Evolutionary conservation across 2,888 invertebrate genomes (phyloP).

Genomic region (Aphrophora alni): DNA sequence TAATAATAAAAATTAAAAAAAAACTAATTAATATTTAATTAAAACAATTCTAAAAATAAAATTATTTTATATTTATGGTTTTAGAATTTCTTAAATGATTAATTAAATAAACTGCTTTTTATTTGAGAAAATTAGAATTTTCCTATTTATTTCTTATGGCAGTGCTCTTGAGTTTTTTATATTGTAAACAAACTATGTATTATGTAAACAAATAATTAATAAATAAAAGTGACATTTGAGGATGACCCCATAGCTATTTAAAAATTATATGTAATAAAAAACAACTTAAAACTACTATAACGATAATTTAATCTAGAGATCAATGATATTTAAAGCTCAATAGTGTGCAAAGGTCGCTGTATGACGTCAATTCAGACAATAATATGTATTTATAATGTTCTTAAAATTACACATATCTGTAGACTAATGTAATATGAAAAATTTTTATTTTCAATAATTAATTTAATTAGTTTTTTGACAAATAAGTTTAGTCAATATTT

Average conservation of each 20-base stretch:
- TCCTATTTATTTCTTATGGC: too few species aligned
- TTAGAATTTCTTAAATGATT: too few species aligned
- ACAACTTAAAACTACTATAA: not conserved
- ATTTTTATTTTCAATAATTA: not conserved
- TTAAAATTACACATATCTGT: not conserved
- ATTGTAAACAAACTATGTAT: not conserved
- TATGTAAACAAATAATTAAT: not conserved
- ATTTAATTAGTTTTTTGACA: not conserved
- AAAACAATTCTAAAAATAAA: too few species aligned
- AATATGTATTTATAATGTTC: not conserved
- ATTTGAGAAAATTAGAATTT: too few species aligned
- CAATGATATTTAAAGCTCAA: not conserved
- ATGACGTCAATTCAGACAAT: not conserved
- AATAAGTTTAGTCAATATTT: not conserved
- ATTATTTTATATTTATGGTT: too few species aligned
- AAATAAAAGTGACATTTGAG: not conserved
- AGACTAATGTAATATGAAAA: not conserved
- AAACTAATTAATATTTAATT: too few species aligned
- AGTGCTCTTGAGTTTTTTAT: too few species aligned
- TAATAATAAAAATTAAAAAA: too few species aligned
- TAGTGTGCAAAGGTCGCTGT: not conserved
- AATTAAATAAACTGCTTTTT: too few species aligned
- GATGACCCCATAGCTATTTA: not conserved
- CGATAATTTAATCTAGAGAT: not conserved
- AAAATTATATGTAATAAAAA: not conserved